phyloP scores from a whole-genome alignment of 1,140 invertebrate genomes.

The Macrostomum lignano region DNA sequence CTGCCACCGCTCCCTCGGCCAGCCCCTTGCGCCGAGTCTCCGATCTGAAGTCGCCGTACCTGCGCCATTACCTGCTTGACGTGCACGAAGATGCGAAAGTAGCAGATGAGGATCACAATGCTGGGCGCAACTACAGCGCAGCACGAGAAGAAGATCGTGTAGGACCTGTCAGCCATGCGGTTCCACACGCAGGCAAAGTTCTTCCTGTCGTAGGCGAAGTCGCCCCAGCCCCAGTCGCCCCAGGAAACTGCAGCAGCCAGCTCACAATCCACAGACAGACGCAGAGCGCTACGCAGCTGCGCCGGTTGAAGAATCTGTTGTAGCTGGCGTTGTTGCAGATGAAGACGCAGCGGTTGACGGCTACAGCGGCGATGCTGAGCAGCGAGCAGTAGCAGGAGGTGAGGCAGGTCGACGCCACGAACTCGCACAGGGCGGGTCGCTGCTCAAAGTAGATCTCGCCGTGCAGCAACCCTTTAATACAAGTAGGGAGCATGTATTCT shows the following conservation, averaged over 20 bases:
- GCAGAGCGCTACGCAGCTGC: constrained; percentile 9
- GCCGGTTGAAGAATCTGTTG: constrained; percentile 11
- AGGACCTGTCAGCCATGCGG: constrained; percentile 13
- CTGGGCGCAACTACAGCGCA: constrained; percentile 13
- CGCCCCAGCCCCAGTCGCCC: constrained; percentile 12
- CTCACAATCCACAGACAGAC: constrained; percentile 10
- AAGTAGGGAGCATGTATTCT: too few relatives aligned
- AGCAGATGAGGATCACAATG: constrained; percentile 11
- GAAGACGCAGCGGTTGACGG: constrained; percentile 14
- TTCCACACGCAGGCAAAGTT: constrained; percentile 15
- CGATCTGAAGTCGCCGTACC: not conserved
- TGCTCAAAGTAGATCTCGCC: constrained; percentile 12
- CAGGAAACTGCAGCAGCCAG: constrained; percentile 9
- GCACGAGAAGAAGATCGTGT: constrained; percentile 13
- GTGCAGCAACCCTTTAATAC: constrained; percentile 7
- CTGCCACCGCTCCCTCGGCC: too few relatives aligned
- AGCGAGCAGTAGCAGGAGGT: constrained; percentile 13
- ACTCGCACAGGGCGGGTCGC: constrained; percentile 12
- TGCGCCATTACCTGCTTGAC: constrained; percentile 7
- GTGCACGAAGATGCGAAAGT: constrained; percentile 11
- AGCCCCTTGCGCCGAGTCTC: too few relatives aligned
- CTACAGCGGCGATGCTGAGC: constrained; percentile 12
- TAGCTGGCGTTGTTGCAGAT: constrained; percentile 13
- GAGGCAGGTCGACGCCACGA: constrained; percentile 13
- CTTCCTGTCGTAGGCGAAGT: constrained; percentile 14